Conservation (phyloP, 2,888 invertebrate genomes). For the Noctua fimbriata region DNA sequence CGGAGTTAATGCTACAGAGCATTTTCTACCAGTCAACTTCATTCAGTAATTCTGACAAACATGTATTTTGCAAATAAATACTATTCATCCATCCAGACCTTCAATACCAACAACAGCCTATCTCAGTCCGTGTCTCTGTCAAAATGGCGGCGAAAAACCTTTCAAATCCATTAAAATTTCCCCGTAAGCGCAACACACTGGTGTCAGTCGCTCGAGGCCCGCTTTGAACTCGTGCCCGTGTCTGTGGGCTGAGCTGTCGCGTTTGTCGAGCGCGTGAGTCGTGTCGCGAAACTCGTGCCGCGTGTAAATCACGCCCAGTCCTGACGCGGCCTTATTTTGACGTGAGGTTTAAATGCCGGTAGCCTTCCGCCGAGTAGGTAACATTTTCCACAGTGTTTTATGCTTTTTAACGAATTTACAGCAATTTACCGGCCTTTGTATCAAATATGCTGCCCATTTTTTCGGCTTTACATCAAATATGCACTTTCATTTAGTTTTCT, state of each 20-base stretch:
- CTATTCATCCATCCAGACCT: background rate
- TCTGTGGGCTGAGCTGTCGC: slow-evolving; percentile 57
- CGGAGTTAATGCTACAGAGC: too few relatives aligned
- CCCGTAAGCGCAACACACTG: slow-evolving; percentile 29
- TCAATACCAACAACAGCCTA: background rate
- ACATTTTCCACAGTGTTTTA: slow-evolving; percentile 57
- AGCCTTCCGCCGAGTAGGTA: slow-evolving; percentile 50
- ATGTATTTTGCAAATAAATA: background rate
- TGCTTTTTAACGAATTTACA: slow-evolving; percentile 60
- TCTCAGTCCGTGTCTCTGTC: background rate
- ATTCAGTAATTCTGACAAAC: background rate
- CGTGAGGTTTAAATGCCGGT: slow-evolving; percentile 60
- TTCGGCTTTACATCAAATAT: slow-evolving; percentile 45
- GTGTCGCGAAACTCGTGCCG: slow-evolving; percentile 40
- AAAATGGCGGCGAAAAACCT: slow-evolving; percentile 27
- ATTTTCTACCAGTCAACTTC: background rate
- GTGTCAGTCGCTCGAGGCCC: slow-evolving; percentile 52
- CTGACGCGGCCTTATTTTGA: slow-evolving; percentile 63
- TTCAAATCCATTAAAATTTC: slow-evolving; percentile 34
- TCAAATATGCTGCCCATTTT: slow-evolving; percentile 48
- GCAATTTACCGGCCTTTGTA: slow-evolving; percentile 54
- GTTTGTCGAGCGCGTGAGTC: slow-evolving; percentile 47
- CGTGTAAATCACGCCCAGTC: slow-evolving; percentile 63
- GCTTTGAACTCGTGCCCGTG: slow-evolving; percentile 58
- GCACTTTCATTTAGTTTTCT: slow-evolving; percentile 14